Conservation (phyloP, 2,888 invertebrate species). For the Anthophora plumipes region DNA sequence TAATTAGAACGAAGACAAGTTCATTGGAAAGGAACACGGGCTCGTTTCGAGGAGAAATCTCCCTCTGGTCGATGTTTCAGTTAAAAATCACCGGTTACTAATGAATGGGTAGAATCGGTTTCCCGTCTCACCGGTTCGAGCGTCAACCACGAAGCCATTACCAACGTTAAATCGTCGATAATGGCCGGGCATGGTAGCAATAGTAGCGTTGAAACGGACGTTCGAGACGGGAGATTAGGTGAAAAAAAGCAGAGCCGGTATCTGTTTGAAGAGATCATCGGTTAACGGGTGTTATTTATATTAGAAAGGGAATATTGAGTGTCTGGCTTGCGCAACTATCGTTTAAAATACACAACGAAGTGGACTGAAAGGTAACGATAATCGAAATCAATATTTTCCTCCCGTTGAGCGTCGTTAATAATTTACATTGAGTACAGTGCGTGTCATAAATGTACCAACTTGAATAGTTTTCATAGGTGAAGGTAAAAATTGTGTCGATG, state of each 20-base stretch:
- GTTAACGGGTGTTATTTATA: slow-evolving; percentile 75
- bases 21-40: slow-evolving; percentile 18
- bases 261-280: slow-evolving; percentile 70
- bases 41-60: slow-evolving; percentile 22
- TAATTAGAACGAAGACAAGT: slow-evolving; percentile 35
- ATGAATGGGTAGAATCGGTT: slow-evolving; percentile 49
- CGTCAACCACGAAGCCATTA: slow-evolving; percentile 51
- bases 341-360: slow-evolving; percentile 40
- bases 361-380: slow-evolving; percentile 34
- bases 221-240: slow-evolving; percentile 49
- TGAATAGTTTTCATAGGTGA: too few relatives aligned
- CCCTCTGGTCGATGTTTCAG: slow-evolving; percentile 9
- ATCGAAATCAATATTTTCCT: too few relatives aligned
- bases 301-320: slow-evolving; percentile 74
- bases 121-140: slow-evolving; percentile 21
- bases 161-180: slow-evolving; percentile 59
- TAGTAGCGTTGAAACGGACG: slow-evolving; percentile 14
- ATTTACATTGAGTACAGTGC: too few relatives aligned
- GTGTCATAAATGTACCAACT: too few relatives aligned
- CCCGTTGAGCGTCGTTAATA: too few relatives aligned
- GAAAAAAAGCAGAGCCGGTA: slow-evolving; percentile 50
- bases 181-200: slow-evolving; percentile 36
- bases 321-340: slow-evolving; percentile 61
- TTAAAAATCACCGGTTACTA: slow-evolving; percentile 36
- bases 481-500: too few relatives aligned